Evolutionary conservation across 2,113 vertebrate species (phyloP), one percentile per base, ranked within the genome.

Genomic region (Mesocricetus auratus): DNA sequence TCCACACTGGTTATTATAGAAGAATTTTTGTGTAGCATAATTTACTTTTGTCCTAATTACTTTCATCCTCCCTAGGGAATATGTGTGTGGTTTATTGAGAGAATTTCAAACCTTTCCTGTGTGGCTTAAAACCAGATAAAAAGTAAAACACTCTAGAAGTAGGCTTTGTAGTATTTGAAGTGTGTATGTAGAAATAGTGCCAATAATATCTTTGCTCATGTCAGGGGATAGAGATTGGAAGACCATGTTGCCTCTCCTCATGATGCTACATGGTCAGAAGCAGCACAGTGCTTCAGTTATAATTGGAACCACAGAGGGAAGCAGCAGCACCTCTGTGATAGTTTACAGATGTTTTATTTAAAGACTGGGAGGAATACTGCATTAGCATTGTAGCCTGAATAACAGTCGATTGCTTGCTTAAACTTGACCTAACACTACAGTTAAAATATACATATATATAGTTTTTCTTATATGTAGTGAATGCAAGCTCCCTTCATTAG

Each of bases 301-400:
- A 95, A 89, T 96, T 95, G 82, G 47, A 97, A 96, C 69, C 96
- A 96, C 31, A 95, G 89, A 92, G 15, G 21, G 17, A 68, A 85
- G 75, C 96, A 47, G 24, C 4, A 60, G 0, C 22, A 74, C 62
- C 92, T 93, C 42, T 93, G 16, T 90, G 29, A 3, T 77, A 58
- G 53, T 42, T 94, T 56, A 29, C 71, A 79, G 89, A 60, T 83
- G 5, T 87, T 86, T 47, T 75, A 13, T 53, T 95, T 86, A 92
- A 93, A 73, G 13, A 62, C 39, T 22, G 21, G 17, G 24, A 6
- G 86, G 95, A 86, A 96, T 60, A 92, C 12, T 78, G n/a, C 13
- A 60, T 93, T 94, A 71, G 15, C 19, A n/a, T 21, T 66, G 56
- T 81, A 71, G 36, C 9, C 56, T 73, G 82, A 87, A 21, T 60